phyloP scores from a whole-genome alignment of 1,140 invertebrate genomes.

The Bombus superbus region DNA sequence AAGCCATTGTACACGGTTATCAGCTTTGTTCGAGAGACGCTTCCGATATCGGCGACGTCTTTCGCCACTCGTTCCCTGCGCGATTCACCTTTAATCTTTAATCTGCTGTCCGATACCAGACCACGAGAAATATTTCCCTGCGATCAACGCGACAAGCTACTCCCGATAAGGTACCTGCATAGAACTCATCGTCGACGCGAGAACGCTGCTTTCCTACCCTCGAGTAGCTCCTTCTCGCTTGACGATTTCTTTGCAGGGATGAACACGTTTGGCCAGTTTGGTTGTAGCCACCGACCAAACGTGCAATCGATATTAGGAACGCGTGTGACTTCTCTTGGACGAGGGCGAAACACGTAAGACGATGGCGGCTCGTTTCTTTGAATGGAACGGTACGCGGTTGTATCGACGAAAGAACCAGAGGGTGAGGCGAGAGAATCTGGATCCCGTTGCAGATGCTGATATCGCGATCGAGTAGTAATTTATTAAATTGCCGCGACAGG shows the following conservation, averaged over 20 bases:
- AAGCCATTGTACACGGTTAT: slow-evolving; percentile 8
- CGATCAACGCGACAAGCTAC: not conserved
- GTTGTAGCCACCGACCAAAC: not conserved
- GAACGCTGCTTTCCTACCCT: slow-evolving; percentile 9
- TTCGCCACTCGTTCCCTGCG: not conserved
- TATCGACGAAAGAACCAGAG: not conserved
- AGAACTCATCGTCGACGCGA: not conserved
- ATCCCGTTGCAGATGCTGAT: slow-evolving; percentile 1
- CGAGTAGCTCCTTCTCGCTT: slow-evolving; percentile 20
- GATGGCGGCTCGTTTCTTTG: not conserved
- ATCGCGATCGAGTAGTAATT: slow-evolving; percentile 25
- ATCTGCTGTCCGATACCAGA: not conserved
- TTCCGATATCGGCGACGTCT: slow-evolving; percentile 4
- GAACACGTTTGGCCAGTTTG: slow-evolving; percentile 11
- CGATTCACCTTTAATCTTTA: slow-evolving; percentile 12
- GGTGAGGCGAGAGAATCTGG: not conserved
- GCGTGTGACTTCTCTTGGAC: not conserved
- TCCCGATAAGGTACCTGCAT: not conserved
- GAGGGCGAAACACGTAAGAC: not conserved
- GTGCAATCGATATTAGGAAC: slow-evolving; percentile 3
- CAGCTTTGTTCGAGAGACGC: not conserved
- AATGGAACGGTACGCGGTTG: not conserved
- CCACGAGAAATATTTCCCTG: slow-evolving; percentile 23
- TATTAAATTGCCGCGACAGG: not conserved
- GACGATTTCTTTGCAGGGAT: not conserved